Percentiles rank a stretch among this genome's conserved stretches.
Evolutionary conservation across 2,113 vertebrate species (phyloP).

Genomic region (Lethenteron reissneri): DNA sequence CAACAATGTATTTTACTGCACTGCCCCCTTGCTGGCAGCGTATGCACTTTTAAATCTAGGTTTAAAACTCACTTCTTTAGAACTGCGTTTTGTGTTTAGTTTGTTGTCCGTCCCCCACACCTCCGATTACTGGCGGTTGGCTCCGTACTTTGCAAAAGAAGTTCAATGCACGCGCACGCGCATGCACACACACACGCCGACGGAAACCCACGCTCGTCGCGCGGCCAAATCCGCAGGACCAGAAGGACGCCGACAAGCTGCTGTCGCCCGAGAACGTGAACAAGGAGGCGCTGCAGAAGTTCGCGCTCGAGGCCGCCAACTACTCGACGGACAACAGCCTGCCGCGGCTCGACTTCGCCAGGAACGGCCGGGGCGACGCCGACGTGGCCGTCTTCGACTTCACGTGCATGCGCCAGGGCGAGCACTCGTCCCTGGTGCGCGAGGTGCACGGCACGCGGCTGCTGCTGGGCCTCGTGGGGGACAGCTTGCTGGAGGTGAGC

Average conservation of each 20-base stretch:
- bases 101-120: background rate
- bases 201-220: background rate
- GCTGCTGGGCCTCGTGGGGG: slow-evolving; percentile 47
- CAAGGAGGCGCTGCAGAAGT: slow-evolving; percentile 26
- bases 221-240: slow-evolving; percentile 23
- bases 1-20: background rate
- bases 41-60: background rate
- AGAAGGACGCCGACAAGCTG: slow-evolving; percentile 27
- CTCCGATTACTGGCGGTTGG: background rate
- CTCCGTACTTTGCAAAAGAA: background rate
- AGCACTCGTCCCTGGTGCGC: slow-evolving; percentile 42
- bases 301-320: slow-evolving; percentile 36
- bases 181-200: background rate
- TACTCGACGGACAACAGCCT: slow-evolving; percentile 41
- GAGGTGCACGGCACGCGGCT: slow-evolving; percentile 31
- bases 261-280: slow-evolving; percentile 34
- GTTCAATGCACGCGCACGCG: background rate
- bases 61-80: background rate
- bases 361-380: slow-evolving; percentile 19
- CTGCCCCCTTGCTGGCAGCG: background rate
- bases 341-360: slow-evolving; percentile 35
- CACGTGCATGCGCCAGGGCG: slow-evolving; percentile 53
- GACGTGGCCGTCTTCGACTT: slow-evolving; percentile 66
- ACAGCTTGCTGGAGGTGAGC: slow-evolving; percentile 75
- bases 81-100: background rate